Conservation (phyloP, 2,888 invertebrate species). For the Pycnomerus fuliginosus region DNA sequence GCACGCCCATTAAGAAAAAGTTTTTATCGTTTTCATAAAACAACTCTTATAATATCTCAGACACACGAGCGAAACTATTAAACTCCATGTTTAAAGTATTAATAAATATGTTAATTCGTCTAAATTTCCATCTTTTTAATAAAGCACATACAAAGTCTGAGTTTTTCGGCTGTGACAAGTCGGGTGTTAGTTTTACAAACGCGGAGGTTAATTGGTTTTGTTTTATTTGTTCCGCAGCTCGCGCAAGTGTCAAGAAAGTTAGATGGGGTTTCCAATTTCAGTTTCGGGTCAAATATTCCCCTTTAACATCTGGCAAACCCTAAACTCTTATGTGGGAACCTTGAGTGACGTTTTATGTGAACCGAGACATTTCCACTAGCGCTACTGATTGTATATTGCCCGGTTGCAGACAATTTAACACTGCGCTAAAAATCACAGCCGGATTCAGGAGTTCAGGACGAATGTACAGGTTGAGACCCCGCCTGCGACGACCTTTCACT, state of each 20-base stretch:
- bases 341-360: constrained; percentile 21
- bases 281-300: constrained; percentile 26
- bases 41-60: too few species aligned
- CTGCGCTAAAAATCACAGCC: constrained; percentile 20
- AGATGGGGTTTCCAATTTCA: constrained; percentile 26
- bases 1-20: too few species aligned
- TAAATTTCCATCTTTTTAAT: too few species aligned
- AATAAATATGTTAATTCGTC: too few species aligned
- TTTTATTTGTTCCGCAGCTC: constrained; percentile 23
- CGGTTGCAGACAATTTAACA: constrained; percentile 25
- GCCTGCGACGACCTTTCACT: too few species aligned
- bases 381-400: constrained; percentile 20
- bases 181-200: constrained; percentile 23
- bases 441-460: too few species aligned
- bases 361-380: constrained; percentile 23
- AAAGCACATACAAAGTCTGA: too few species aligned
- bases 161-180: constrained; percentile 20
- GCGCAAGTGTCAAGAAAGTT: constrained; percentile 27
- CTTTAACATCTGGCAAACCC: constrained; percentile 22
- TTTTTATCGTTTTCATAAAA: too few species aligned
- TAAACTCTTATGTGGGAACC: constrained; percentile 22
- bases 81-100: too few species aligned
- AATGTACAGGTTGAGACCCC: too few species aligned
- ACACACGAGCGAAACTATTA: too few species aligned
- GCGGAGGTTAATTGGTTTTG: constrained; percentile 24